Evolutionary conservation across 2,888 invertebrate genomes (phyloP), one percentile per base, ranked within the genome.

Genomic region (Podotricha telesiphe): DNA sequence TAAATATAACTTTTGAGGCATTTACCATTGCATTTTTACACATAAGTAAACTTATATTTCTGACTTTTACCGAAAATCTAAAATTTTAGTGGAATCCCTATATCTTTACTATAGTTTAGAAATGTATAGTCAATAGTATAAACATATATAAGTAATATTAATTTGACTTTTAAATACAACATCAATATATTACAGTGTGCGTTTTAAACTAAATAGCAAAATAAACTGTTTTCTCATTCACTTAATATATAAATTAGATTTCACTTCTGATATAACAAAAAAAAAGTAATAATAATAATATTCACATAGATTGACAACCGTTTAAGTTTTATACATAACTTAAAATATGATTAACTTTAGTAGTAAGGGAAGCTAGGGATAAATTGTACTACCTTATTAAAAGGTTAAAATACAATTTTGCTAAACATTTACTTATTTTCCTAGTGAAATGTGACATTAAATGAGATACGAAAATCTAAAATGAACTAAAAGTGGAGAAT

Each of bases 231-330:
- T 28, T 7, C 22, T 22, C 6, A 13, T 7, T 51, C 7, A 15
- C 5, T 15, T 15, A 51, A 20, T 8, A 7, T 15, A 22, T 11
- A 51, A 15, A 15, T 22, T 15, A 51, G 15, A 13, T 22, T 28
- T n/a, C n/a, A 53, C 2, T n/a, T 53, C 8, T 28, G 1, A n/a
- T 28, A 53, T 53, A 15, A n/a, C 15, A 53, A n/a, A n/a, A 53
- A 53, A 53, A n/a, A n/a, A 53, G n/a, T 15, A 51, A 22, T 8
- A 28, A 53, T 28, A 2, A 51, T 28, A n/a, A 51, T 48, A 20
- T 51, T 51, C 22, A 51, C 50, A 51, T 51, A 51, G 15, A 51
- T 51, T 50, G 48, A 50, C 22, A 50, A 50, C 50, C 50, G 11
- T 22, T 50, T 22, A 17, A 22, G 10, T 13, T 50, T 15, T 22